Evolutionary conservation across 2,888 invertebrate species (phyloP).

Genomic region (Phorcus lineatus): DNA sequence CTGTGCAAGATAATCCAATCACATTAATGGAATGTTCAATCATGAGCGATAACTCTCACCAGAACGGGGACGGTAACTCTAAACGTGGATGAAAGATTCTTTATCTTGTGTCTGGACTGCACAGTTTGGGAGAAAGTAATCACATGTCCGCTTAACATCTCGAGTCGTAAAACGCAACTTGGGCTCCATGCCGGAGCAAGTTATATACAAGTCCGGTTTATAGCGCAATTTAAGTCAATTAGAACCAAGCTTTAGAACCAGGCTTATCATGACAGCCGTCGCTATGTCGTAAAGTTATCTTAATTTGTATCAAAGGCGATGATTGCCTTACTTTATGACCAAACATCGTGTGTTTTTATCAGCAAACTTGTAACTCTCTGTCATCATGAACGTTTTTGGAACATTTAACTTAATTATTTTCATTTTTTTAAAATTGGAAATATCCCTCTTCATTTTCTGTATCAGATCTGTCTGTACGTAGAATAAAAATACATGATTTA

Average conservation of each 20-base stretch:
- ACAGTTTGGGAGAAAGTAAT: not conserved
- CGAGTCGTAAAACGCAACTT: not conserved
- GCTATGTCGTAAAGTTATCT: not conserved
- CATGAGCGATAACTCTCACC: not conserved
- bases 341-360: no score
- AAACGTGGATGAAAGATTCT: not conserved
- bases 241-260: not conserved
- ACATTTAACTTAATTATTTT: no score
- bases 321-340: not conserved
- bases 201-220: not conserved
- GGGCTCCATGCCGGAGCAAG: not conserved
- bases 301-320: slow-evolving; percentile 1
- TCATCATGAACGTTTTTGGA: no score
- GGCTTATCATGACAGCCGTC: not conserved
- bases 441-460: no score
- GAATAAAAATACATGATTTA: no score
- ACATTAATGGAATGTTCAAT: not conserved
- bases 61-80: not conserved
- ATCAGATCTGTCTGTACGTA: no score
- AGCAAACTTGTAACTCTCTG: no score
- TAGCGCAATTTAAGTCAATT: slow-evolving; percentile 5
- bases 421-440: no score
- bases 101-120: not conserved
- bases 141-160: not conserved
- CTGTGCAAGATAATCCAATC: not conserved